A percentile compares a stretch with the other conserved stretches of the same genome.
Evolutionary conservation across 2,797 vertebrate species (phyloP).

Genomic region (Brotula barbata): DNA sequence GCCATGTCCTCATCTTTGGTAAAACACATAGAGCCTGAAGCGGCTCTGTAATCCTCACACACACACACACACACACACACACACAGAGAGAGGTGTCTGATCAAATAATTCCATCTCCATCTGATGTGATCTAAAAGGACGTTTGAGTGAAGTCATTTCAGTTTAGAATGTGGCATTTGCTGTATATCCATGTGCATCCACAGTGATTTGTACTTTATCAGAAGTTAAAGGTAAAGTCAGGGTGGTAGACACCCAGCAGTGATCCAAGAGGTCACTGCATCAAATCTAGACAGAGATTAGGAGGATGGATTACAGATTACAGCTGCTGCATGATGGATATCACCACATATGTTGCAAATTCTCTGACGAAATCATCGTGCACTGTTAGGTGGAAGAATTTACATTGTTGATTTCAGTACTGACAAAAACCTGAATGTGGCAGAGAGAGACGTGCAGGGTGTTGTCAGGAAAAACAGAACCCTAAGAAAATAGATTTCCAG

Average conservation of each 20-base stretch:
- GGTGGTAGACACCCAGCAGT: too few relatives aligned
- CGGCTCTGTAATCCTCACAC: constrained; percentile 38
- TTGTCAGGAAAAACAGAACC: too few relatives aligned
- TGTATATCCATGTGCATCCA: too few relatives aligned
- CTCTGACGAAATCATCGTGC: not conserved
- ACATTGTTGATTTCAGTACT: too few relatives aligned
- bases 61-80: constrained; percentile 6
- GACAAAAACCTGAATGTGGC: too few relatives aligned
- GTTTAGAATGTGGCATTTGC: not conserved
- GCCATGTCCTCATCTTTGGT: constrained; percentile 15
- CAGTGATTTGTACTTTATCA: too few relatives aligned
- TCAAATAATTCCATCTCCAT: constrained; percentile 29
- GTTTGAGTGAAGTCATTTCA: constrained; percentile 2
- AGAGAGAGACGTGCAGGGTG: too few relatives aligned
- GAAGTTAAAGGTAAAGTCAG: too few relatives aligned
- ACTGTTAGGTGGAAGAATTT: too few relatives aligned
- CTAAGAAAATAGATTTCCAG: too few relatives aligned
- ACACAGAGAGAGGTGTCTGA: constrained; percentile 18
- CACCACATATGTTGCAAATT: not conserved
- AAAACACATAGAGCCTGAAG: constrained; percentile 29
- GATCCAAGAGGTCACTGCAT: constrained; percentile 29
- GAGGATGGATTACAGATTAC: constrained; percentile 34
- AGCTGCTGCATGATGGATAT: constrained; percentile 30
- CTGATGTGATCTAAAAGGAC: constrained; percentile 4
- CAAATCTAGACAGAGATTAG: constrained; percentile 7